phyloP scores from a whole-genome alignment of 2,113 vertebrate species.

The Hyla sarda region DNA sequence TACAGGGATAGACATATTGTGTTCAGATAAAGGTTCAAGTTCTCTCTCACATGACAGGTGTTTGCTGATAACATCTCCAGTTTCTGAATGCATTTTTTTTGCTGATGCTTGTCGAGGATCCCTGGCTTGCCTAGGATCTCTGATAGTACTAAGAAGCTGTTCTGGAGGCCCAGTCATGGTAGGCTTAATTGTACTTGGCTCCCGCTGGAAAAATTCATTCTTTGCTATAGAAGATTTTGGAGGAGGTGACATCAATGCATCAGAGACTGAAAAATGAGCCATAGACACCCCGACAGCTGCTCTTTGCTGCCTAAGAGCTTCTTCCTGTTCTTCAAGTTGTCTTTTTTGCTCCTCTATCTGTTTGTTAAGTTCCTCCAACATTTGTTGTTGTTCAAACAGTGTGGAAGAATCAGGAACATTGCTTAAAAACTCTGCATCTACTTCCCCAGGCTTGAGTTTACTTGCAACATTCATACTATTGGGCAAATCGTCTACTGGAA shows the following conservation, averaged over 20 bases:
- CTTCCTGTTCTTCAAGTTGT: conserved; percentile 93
- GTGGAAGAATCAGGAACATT: conserved; percentile 69
- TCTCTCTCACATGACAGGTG: conserved; percentile 52
- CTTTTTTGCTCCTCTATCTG: conserved; percentile 96
- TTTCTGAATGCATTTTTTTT: conserved; percentile 70
- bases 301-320: conserved; percentile 88
- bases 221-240: conserved; percentile 75
- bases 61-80: conserved; percentile 59
- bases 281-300: conserved; percentile 93
- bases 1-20: not conserved
- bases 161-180: conserved; percentile 65
- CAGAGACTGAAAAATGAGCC: conserved; percentile 95
- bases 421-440: conserved; percentile 59
- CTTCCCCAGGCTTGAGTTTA: conserved; percentile 61
- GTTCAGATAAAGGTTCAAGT: not conserved
- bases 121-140: conserved; percentile 84
- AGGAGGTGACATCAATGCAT: conserved; percentile 90
- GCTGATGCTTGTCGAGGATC: conserved; percentile 82
- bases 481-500: conserved; percentile 74
- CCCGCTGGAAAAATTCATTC: conserved; percentile 78
- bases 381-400: conserved; percentile 89
- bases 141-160: conserved; percentile 75
- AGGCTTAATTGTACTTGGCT: conserved; percentile 75
- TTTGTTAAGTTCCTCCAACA: conserved; percentile 93
- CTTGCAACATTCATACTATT: conserved; percentile 69